Evolutionary conservation across 2,113 vertebrate species (phyloP).

Genomic region (Prionailurus viverrinus): DNA sequence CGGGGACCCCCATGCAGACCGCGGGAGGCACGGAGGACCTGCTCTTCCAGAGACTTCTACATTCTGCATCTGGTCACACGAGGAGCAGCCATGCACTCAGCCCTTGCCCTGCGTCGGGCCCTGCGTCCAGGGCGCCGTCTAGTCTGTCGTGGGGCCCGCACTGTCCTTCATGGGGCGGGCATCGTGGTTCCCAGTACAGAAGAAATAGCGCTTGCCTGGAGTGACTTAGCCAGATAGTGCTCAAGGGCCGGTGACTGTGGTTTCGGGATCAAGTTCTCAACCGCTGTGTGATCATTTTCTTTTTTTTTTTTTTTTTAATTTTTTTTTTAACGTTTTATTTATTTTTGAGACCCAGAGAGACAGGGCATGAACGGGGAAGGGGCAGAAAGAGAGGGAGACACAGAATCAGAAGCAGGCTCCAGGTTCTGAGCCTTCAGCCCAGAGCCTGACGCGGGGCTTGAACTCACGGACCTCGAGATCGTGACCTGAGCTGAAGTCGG

Average conservation of each 20-base stretch:
- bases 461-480: too few relatives aligned
- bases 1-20: not conserved
- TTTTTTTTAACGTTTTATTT: too few relatives aligned
- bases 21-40: not conserved
- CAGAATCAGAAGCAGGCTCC: too few relatives aligned
- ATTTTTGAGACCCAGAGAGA: too few relatives aligned
- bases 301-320: too few relatives aligned
- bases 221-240: fast-evolving
- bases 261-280: fast-evolving
- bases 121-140: not conserved
- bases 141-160: too few relatives aligned
- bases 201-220: not conserved
- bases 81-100: not conserved
- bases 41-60: not conserved
- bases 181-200: not conserved
- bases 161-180: not conserved
- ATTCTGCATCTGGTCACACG: not conserved
- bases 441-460: too few relatives aligned
- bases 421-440: too few relatives aligned
- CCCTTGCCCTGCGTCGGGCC: not conserved
- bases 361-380: too few relatives aligned
- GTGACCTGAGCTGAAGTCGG: too few relatives aligned
- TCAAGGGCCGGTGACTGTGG: fast-evolving
- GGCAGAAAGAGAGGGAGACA: too few relatives aligned
- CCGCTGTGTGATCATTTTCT: not conserved